Evolutionary conservation across 2,113 vertebrate genomes (phyloP).

Genomic region (Cynopterus brachyotis): DNA sequence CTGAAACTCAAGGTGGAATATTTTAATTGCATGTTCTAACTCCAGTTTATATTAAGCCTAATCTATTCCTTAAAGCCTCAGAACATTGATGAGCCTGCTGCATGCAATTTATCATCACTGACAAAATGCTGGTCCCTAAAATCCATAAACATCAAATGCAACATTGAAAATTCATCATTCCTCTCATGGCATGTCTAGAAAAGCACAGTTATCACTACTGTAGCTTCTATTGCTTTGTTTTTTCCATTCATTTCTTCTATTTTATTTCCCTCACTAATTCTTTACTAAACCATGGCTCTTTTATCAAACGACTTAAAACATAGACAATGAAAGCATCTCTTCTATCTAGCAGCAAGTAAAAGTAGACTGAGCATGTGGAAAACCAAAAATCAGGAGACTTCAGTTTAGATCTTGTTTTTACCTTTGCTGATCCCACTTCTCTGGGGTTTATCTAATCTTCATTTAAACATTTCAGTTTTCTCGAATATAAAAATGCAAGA

Average conservation of each 20-base stretch:
- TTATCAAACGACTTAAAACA: background rate
- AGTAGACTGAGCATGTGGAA: background rate
- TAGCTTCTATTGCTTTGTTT: background rate
- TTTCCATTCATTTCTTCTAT: background rate
- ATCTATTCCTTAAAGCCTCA: background rate
- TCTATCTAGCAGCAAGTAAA: background rate
- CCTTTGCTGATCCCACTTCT: background rate
- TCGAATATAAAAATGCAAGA: background rate
- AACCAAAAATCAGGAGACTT: background rate
- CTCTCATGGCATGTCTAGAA: background rate
- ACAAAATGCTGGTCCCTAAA: background rate
- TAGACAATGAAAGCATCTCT: background rate
- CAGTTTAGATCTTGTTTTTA: background rate
- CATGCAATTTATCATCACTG: background rate
- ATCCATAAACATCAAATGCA: background rate
- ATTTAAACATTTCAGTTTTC: background rate
- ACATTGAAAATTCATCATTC: background rate
- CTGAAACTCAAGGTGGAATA: background rate
- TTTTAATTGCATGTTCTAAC: background rate
- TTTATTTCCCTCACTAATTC: background rate
- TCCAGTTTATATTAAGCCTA: background rate
- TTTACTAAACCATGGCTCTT: background rate
- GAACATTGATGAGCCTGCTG: background rate
- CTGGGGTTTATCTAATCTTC: background rate
- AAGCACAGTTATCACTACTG: background rate